Percentiles rank a stretch among this genome's conserved stretches.
These are phyloP conservation scores for Amphipoea oculea DNA, from an alignment of 2,888 invertebrate genomes.

Conservation along the genomic window DNA sequence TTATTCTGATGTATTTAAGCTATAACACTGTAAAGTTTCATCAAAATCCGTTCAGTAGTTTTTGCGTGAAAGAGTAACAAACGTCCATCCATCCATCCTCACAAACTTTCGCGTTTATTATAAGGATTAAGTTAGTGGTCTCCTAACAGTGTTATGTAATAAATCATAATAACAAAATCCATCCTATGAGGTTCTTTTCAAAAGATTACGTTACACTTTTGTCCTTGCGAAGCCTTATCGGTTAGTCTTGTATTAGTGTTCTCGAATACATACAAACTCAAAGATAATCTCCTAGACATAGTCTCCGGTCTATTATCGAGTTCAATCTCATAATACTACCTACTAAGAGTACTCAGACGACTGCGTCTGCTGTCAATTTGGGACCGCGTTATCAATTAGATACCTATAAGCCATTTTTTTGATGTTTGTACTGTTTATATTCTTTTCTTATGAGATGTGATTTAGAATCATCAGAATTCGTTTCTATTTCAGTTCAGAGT, in stretches of 20 bases:
- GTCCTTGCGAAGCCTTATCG: conserved; percentile 36
- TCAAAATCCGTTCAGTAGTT: no score
- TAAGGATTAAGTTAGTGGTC: no score
- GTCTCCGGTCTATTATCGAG: background rate
- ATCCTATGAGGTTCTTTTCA: background rate
- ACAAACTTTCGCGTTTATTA: no score
- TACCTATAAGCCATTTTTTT: no score
- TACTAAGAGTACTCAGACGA: background rate
- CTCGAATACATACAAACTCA: conserved; percentile 43
- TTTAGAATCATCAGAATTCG: background rate
- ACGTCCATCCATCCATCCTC: no score
- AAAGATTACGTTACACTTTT: background rate
- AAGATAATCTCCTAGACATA: conserved; percentile 15
- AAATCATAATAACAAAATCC: background rate
- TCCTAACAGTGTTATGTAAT: background rate
- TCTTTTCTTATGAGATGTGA: background rate
- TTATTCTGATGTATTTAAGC: no score
- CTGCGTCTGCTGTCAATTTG: background rate
- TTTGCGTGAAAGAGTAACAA: no score
- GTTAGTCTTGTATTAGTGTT: conserved; percentile 6
- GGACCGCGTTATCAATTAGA: background rate
- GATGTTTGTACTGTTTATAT: background rate
- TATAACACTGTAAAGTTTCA: no score
- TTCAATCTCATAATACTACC: background rate
- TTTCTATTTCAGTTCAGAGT: background rate